These are phyloP conservation scores for Rosalia funebris DNA, from an alignment of 2,888 invertebrate genomes.

Conservation along the genomic window DNA sequence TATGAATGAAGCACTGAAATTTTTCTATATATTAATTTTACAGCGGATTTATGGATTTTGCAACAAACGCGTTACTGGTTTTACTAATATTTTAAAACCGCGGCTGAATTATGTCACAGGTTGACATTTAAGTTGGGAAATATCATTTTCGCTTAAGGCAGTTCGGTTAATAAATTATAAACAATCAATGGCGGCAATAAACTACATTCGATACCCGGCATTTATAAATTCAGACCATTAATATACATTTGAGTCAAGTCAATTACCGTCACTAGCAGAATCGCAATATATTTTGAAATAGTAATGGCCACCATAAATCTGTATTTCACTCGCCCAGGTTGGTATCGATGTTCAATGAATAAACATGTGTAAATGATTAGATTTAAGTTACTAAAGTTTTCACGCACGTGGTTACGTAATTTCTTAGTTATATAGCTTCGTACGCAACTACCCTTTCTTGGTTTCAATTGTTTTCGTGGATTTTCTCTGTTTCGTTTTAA, in stretches of 20 bases:
- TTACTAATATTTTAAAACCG: neutral
- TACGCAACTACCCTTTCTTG: neutral
- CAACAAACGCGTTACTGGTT: neutral
- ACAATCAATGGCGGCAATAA: neutral
- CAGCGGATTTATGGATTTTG: neutral
- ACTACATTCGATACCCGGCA: neutral
- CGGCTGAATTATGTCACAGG: neutral
- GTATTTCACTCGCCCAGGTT: neutral
- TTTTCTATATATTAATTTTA: neutral
- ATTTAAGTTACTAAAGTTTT: no score
- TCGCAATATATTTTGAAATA: neutral
- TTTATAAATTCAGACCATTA: neutral
- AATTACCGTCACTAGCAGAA: neutral
- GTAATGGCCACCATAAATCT: neutral
- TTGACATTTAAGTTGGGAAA: conserved; percentile 1
- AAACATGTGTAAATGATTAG: no score
- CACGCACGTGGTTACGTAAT: no score
- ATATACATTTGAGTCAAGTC: neutral
- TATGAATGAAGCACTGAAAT: neutral
- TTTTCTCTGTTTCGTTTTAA: no score
- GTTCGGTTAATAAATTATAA: neutral
- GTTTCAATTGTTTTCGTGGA: no score
- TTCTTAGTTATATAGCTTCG: neutral
- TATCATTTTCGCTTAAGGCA: neutral
- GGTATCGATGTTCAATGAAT: neutral